phyloP scores from a whole-genome alignment of 2,888 invertebrate species.

The Temnothorax ravouxi region DNA sequence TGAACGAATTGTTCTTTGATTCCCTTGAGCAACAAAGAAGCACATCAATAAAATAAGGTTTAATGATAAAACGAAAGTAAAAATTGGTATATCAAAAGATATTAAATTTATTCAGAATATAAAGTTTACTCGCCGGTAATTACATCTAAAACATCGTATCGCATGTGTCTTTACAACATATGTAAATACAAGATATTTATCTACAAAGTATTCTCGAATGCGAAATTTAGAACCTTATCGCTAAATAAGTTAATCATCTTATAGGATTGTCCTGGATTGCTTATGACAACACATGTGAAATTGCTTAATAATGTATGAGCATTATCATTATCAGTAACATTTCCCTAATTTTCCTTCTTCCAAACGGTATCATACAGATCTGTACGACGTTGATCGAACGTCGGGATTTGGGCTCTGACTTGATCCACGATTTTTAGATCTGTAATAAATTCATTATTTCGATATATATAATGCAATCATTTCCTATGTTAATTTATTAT shows the following conservation, averaged over 20 bases:
- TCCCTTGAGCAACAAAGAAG: neutral
- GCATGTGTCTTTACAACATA: neutral
- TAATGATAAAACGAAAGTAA: neutral
- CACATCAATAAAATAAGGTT: neutral
- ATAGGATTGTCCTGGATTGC: neutral
- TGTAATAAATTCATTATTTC: conserved; percentile 84
- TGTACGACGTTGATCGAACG: conserved; percentile 90
- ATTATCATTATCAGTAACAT: neutral
- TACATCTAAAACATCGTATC: neutral
- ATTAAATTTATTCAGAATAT: conserved; percentile 36
- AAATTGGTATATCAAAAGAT: neutral
- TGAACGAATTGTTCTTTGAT: neutral
- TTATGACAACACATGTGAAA: neutral
- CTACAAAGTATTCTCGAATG: conserved; percentile 4
- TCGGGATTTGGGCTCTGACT: conserved; percentile 94
- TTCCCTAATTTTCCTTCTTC: conserved; percentile 66
- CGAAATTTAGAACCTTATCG: neutral
- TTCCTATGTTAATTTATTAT: neutral
- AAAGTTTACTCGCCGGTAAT: neutral
- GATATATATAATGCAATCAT: neutral
- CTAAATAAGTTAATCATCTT: neutral
- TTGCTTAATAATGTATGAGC: neutral
- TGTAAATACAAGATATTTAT: conserved; percentile 4
- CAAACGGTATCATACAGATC: conserved; percentile 83
- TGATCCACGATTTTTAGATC: conserved; percentile 92